Evolutionary conservation across 35 echinoderm and acorn worm genomes (phyloP).

Genomic region (Chiridota heheva): DNA sequence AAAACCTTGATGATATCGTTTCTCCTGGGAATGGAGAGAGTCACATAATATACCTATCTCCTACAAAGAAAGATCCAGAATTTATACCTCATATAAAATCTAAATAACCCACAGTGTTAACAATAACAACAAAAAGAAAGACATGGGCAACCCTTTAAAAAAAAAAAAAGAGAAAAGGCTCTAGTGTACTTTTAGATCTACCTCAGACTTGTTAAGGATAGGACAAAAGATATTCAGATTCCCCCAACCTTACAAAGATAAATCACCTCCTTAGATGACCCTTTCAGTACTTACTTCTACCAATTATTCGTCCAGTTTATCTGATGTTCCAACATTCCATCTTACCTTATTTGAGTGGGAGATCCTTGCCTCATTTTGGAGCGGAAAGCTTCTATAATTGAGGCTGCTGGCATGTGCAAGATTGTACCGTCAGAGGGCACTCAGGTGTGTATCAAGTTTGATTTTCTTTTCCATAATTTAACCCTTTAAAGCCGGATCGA

Average conservation of each 20-base stretch:
- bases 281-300: constrained; percentile 41
- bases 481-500: no score
- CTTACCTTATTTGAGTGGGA: constrained; percentile 74
- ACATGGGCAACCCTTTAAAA: constrained; percentile 1
- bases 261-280: not conserved
- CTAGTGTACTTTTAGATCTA: constrained; percentile 23
- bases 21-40: no score
- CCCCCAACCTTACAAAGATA: not conserved
- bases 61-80: no score
- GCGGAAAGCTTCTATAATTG: constrained; percentile 48
- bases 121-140: constrained; percentile 28
- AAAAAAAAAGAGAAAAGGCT: constrained; percentile 23
- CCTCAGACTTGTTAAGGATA: not conserved
- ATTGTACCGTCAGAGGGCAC: constrained; percentile 83
- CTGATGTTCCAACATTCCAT: constrained; percentile 69
- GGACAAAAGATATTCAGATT: not conserved
- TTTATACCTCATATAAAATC: no score
- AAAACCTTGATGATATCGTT: no score
- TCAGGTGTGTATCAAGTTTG: constrained; percentile 73
- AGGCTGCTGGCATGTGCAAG: constrained; percentile 81
- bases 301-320: constrained; percentile 9
- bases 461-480: no score
- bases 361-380: constrained; percentile 66
- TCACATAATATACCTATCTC: no score
- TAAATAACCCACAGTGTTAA: no score